phyloP scores from a whole-genome alignment of 1,140 invertebrate genomes.

The Subanguina moxae region DNA sequence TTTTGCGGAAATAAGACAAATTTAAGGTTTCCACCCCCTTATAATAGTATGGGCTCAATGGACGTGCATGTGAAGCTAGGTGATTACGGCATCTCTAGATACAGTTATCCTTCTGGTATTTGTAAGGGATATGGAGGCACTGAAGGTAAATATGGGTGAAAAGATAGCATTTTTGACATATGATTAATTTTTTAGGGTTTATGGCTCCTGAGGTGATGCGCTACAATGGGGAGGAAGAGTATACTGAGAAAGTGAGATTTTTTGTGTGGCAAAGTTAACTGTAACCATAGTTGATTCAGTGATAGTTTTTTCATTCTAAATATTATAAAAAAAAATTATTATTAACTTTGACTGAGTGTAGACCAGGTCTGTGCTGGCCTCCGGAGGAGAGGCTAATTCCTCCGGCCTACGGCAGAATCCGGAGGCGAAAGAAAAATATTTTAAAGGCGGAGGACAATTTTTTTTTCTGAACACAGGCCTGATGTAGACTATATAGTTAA shows the following conservation, averaged over 20 bases:
- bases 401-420: too few relatives aligned
- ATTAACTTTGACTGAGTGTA: too few relatives aligned
- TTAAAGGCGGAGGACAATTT: too few relatives aligned
- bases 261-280: not conserved
- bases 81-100: slow-evolving; percentile 57
- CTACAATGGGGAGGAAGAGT: slow-evolving; percentile 96
- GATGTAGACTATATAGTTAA: too few relatives aligned
- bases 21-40: not conserved
- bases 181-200: slow-evolving; percentile 72
- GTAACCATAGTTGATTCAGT: not conserved
- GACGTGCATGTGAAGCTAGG: slow-evolving; percentile 74
- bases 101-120: slow-evolving; percentile 56
- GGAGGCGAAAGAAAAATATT: too few relatives aligned
- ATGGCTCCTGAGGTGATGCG: slow-evolving; percentile 98
- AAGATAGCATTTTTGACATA: too few relatives aligned
- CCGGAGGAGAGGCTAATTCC: too few relatives aligned
- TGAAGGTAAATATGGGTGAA: slow-evolving; percentile 33
- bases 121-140: slow-evolving; percentile 89
- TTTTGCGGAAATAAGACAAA: not conserved
- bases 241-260: slow-evolving; percentile 78
- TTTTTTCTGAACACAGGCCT: too few relatives aligned
- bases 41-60: slow-evolving; percentile 34
- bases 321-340: not conserved
- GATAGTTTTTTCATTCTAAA: not conserved
- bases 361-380: too few relatives aligned